Evolutionary conservation across 2,113 vertebrate genomes (phyloP), one percentile per base, ranked within the genome.

Genomic region (Chaetura pelagica): DNA sequence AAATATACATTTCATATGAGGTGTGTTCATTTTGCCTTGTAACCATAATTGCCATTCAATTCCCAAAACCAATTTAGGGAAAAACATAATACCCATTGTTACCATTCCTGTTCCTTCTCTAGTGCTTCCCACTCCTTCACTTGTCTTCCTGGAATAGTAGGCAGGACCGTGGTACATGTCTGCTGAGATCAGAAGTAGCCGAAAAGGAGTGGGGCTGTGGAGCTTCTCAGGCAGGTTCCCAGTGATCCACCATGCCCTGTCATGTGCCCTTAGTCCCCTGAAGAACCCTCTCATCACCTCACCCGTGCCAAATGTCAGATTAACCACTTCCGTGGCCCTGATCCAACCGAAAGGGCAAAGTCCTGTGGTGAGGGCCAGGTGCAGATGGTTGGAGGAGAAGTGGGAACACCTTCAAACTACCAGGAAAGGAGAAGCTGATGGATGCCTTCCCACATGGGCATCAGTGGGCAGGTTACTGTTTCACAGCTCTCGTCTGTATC

Each of bases 141-240:
- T 73, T 15, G 4, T 76, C 38, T 86, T 69, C 19, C 52, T 59
- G 44, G 5, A 72, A 34, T 2, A 75, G 42, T 7, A 78, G 34
- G 5, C 24, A 34, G 2, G 17, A 32, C 42, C 20, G n/a, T 54
- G 32, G n/a, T 26, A 29, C 3, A 1, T 3, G 7, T 30, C 54
- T 55, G 1, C 48, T 6, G 55, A 71, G 30, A 17, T 20, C 52
- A 49, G 30, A 58, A 74, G 16, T 5, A 84, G 27, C 61, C 71
- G 88, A 67, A 81, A 54, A 82, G 22, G 24, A 71, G 7, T 3
- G 0, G 52, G 19, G 15, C 6, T 79, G 32, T 67, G 54, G 11
- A 34, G 32, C 4, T 30, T 48, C 29, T 46, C 51, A 67, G 38
- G 15, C 17, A 0, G 0, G 32, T 51, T 89, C 42, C 15, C n/a